Base-by-base conservation (phyloP, 2,113 vertebrate species). In the Brevimyrus niger region DNA sequence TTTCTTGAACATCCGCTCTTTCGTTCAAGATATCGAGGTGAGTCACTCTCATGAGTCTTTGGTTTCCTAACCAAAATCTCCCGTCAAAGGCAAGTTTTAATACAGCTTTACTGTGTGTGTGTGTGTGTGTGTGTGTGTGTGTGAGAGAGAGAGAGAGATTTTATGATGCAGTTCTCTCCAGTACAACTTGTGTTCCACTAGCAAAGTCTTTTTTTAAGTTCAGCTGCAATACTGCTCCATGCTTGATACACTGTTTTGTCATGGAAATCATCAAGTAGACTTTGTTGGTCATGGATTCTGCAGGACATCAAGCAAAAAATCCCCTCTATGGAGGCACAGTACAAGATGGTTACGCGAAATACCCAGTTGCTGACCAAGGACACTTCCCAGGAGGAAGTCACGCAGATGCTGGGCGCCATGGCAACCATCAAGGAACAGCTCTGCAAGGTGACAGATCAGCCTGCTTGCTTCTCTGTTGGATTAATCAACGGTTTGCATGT, bases 21-120 rank as follows among this genome's bases (percentile, higher is more conserved):
- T 99, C 92, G 94, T 95, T 87, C 98, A 99, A 92, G 98, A 98
- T 88, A 94, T 99, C 88, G 98, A 99, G 96, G 98, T 98, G 94
- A 87, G 17, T 50, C 17, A 80, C 27, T 48, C 42, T 13, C 15
- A 21, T 6, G 35, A 80, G 1, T 80, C 73, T 42, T 23, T 46
- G 38, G 46, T 83, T 46, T 83, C 38, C 19, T 23, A 47, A 21
- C 15, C 17, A 42, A 80, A 80, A 10, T 17, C 35, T 42, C 15
- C 31, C 19, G 27, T 80, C 73, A 19, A 19, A 73, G 65, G 35
- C 65, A 11, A 3, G 31, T 80, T 69, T 69, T n/a, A n/a, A 8
- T 65, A 31, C 61, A 69, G n/a, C n/a, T 69, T 69, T 27, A 69
- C 61, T 69, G 9, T 65, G n/a, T 3, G n/a, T 65, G 61, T 65